Base-by-base conservation (phyloP, 2,888 invertebrate species). In the Timema cristinae region DNA sequence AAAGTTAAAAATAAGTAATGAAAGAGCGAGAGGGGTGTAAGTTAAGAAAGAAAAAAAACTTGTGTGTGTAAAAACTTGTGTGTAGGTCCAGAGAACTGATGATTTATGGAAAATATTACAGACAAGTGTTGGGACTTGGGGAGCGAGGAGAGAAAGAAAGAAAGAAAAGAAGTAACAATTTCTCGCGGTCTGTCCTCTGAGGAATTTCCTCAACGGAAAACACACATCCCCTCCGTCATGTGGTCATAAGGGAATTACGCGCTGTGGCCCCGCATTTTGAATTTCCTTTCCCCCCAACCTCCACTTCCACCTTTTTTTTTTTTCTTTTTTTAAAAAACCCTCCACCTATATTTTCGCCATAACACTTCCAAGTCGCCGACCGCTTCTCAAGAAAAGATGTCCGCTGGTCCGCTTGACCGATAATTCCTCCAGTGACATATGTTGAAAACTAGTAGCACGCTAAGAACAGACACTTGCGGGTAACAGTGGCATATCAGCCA, bases 61-160 rank as follows among this genome's bases (percentile, higher is more conserved):
- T 32, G 32, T 32, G 32, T 32, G 32, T 32, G 32, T 32, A 32
- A 32, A 32, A 32, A 32, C 32, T 32, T 32, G 32, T 32, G 32
- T 32, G 32, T 32, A 32, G 32, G 7, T 15, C 32, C 32, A 48
- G 32, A 6, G 63, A 68, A 48, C 32, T n/a, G 82, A 83, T 83
- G 83, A 83, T 83, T 83, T 83, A 83, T 83, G 83, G 82, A 83
- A 83, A 83, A 83, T 84, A 82, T 83, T 83, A 82, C 82, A 68
- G 74, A 73, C 72, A 74, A 74, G 74, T 73, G 72, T 69, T 68
- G 73, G 70, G 63, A 68, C 68, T 56, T 61, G 66, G 66, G 71
- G 63, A 63, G 13, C 63, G 7, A 11, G 16, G 63, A 48, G 63
- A 48, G 63, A n/a, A 48, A 6, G 47, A 63, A 48, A 48, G 63